Base-by-base conservation (phyloP, 2,113 vertebrate genomes). In the cattle (Bos taurus) region DNA sequence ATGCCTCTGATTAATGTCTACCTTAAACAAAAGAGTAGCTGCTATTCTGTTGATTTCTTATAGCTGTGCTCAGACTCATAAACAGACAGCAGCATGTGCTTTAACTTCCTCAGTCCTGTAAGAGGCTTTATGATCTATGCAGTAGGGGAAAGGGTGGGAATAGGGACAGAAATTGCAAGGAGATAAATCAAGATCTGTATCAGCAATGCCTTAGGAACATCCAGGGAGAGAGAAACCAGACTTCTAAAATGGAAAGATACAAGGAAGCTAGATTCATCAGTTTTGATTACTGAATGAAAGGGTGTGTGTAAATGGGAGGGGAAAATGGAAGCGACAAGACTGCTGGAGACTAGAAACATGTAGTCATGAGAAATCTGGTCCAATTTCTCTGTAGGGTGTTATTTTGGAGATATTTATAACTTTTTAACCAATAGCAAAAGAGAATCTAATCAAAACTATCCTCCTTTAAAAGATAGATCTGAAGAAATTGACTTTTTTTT, bases 61-160 rank as follows among this genome's bases (percentile, higher is more conserved):
- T 21, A 80, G 87, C 48, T 60, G 54, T 60, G 71, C 84, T 91
- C 21, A 78, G 92, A 60, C 28, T 85, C 89, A 77, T 21, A 81
- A 40, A 91, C 67, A 95, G 84, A 98, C 43, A 94, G 88, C 64
- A 91, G 85, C 46, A 89, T 48, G 77, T 86, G 62, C 87, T 98
- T 98, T 88, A 74, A 2, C 52, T 90, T 40, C 60, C 89, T 23
- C 64, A 33, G 0, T 86, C 14, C 6, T 50, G 11, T 43, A 94
- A 56, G 46, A 92, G 21, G 54, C 46, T 23, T 91, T 46, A 86
- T 57, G 86, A 56, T 40, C 43, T 48, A 33, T 1, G 23, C 26
- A 16, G 78, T 28, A 36, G 26, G 19, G 71, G 19, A 50, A 40
- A 10, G 7, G 25, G 11, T 36, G 33, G 36, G 4, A 5, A 8